Evolutionary conservation across 2,888 invertebrate species (phyloP), one percentile per base, ranked within the genome.

Genomic region (Plebejus melissa): DNA sequence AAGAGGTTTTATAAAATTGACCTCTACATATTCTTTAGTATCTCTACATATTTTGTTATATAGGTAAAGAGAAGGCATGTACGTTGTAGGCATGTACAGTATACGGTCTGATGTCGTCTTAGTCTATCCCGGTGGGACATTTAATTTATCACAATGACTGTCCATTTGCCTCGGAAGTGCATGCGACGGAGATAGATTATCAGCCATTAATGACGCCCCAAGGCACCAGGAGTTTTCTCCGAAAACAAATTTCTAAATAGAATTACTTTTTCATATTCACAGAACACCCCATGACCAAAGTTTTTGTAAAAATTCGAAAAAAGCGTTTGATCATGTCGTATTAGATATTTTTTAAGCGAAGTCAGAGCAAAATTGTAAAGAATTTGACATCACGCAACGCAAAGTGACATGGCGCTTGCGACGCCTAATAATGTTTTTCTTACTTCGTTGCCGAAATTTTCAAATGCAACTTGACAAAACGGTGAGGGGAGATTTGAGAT

Each of bases 121-220:
- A 77, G 74, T 74, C 75, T 54, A 75, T 74, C 57, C 74, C 69
- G 75, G 76, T 76, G 74, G 72, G 72, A 77, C 72, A 78, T 79
- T 77, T 77, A 77, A 70, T 76, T 76, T 78, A 79, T 79, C 79
- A 79, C 74, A 78, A 76, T 76, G 77, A 74, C 75, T 75, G 77
- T 74, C 76, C 79, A 76, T 77, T 76, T 79, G 77, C 78, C 81
- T 80, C 82, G 82, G 83, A 83, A 84, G 82, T 84, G 84, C 82
- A 82, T 82, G 80, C 80, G 85, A 85, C 84, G 81, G 80, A 85
- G 87, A 87, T 83, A 84, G 87, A 87, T 87, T 82, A 84, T 79
- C 79, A 76, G 76, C 83, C 85, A 86, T 87, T 87, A 86, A 82
- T 81, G 82, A 80, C 78, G 75, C 69, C 69, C 79, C 77, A 76